A percentile compares a stretch with the other conserved stretches of the same genome.
These are phyloP conservation scores for Lacanobia oleracea DNA, from an alignment of 2,888 invertebrate genomes.

Conservation along the genomic window DNA sequence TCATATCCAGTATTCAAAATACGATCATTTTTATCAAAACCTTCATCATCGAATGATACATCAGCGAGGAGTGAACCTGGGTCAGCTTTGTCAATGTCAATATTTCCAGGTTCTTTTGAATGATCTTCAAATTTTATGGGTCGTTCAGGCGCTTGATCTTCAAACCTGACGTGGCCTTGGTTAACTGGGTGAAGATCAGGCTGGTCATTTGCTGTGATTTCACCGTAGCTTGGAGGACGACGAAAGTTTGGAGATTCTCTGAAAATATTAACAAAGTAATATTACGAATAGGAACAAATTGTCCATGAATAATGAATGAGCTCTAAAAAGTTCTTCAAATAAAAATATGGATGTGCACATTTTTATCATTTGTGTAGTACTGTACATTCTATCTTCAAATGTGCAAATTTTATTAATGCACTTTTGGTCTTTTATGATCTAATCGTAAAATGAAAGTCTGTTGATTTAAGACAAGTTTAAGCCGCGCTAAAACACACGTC, in stretches of 20 bases:
- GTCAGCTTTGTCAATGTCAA: slow-evolving; percentile 1
- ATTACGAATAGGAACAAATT: neutral
- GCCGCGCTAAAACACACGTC: neutral
- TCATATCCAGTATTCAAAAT: neutral
- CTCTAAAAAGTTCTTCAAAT: no score
- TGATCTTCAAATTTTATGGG: slow-evolving; percentile 48
- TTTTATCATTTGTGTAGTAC: neutral
- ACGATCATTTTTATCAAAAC: slow-evolving; percentile 30
- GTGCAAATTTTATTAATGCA: neutral
- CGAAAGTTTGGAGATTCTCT: slow-evolving; percentile 9
- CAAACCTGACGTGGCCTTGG: slow-evolving; percentile 51
- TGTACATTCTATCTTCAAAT: neutral
- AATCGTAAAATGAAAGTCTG: neutral
- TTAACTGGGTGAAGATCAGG: slow-evolving; percentile 36
- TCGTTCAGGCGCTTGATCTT: slow-evolving; percentile 35
- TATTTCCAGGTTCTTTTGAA: neutral
- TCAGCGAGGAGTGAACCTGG: neutral
- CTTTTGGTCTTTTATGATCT: neutral
- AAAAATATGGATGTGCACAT: no score
- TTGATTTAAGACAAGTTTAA: neutral
- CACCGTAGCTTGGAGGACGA: slow-evolving; percentile 58
- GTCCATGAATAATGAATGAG: no score
- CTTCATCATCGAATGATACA: slow-evolving; percentile 23
- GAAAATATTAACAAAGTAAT: slow-evolving; percentile 10
- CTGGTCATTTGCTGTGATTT: slow-evolving; percentile 62